phyloP scores from a whole-genome alignment of 2,113 vertebrate species.

The Toxostoma redivivum region DNA sequence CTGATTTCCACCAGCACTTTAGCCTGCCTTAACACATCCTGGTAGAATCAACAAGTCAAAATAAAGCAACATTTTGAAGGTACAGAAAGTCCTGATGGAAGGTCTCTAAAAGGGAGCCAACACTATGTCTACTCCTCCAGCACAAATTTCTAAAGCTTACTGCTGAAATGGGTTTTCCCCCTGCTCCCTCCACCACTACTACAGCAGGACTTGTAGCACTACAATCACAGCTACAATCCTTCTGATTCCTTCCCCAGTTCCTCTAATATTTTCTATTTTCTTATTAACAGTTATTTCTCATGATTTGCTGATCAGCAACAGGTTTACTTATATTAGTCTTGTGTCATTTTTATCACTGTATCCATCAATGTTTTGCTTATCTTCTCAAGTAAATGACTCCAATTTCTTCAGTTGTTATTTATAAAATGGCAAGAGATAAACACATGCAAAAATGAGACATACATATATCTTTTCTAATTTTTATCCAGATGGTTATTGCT shows the following conservation, averaged over 20 bases:
- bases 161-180: not conserved
- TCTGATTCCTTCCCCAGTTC: not conserved
- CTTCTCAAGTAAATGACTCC: not conserved
- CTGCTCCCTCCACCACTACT: not conserved
- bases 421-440: not conserved
- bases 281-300: not conserved
- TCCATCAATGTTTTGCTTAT: not conserved
- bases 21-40: not conserved
- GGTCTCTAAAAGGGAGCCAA: not conserved
- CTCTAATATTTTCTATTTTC: not conserved
- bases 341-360: not conserved
- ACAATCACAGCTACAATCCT: not conserved
- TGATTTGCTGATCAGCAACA: not conserved
- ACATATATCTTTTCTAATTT: not conserved
- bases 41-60: not conserved
- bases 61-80: not conserved
- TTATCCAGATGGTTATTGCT: not conserved
- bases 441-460: not conserved
- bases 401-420: not conserved
- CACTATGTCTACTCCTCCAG: not conserved
- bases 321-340: not conserved
- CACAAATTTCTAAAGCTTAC: not conserved
- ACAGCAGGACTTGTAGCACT: not conserved
- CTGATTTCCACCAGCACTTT: not conserved
- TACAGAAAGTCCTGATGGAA: not conserved